A percentile compares a stretch with the other conserved stretches of the same genome.
Conservation (phyloP, 2,113 vertebrate species). For the Phylloscopus trochiloides region DNA sequence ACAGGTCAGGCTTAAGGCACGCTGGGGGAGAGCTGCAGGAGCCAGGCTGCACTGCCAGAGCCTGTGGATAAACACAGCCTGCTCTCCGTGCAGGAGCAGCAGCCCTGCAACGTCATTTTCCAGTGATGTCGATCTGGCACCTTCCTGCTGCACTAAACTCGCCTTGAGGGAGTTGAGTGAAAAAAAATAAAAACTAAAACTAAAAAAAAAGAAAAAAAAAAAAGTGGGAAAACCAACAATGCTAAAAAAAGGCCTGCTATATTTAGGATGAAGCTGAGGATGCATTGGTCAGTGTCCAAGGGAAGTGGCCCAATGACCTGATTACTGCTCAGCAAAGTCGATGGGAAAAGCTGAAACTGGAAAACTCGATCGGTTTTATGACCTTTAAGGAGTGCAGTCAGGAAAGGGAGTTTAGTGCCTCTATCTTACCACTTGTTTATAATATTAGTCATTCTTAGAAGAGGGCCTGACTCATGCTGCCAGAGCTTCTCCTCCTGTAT, state of each 20-base stretch:
- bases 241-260: slow-evolving; percentile 67
- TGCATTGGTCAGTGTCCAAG: slow-evolving; percentile 61
- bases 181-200: background rate
- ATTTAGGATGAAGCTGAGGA: slow-evolving; percentile 68
- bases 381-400: slow-evolving; percentile 66
- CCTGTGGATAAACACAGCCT: background rate
- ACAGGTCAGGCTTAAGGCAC: background rate
- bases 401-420: slow-evolving; percentile 58
- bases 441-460: slow-evolving; percentile 56
- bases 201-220: background rate
- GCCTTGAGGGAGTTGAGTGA: background rate
- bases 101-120: slow-evolving; percentile 56
- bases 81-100: slow-evolving; percentile 28
- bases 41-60: background rate
- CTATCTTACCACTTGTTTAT: slow-evolving; percentile 52
- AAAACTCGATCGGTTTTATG: slow-evolving; percentile 63
- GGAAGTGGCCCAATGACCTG: slow-evolving; percentile 74
- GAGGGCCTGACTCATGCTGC: slow-evolving; percentile 35
- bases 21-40: background rate
- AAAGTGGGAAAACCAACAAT: slow-evolving; percentile 59
- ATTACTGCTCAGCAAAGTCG: slow-evolving; percentile 63
- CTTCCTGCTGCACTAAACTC: slow-evolving; percentile 22
- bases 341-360: slow-evolving; percentile 69
- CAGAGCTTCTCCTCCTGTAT: slow-evolving; percentile 15
- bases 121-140: slow-evolving; percentile 55